Base-by-base conservation (phyloP, 2,113 vertebrate species). In the Mustela nigripes region DNA sequence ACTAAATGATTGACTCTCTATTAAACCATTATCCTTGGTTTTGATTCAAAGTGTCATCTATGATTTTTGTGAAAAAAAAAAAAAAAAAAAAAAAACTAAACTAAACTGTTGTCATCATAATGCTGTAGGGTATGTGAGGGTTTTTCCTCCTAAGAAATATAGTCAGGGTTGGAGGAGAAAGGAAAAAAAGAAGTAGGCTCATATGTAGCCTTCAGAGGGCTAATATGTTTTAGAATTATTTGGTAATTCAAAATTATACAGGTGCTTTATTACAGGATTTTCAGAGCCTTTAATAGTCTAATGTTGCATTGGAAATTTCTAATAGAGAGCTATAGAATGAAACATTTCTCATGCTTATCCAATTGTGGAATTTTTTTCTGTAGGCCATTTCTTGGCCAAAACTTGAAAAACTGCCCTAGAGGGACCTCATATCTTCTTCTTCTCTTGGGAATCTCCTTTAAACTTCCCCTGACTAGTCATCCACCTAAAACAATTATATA, bases 151-250 rank as follows among this genome's bases (percentile, higher is more conserved):
- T 92, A 39, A 71, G 63, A 93, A 73, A 86, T 31, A 89, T 9
- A 12, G 14, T 45, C 36, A 91, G 10, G 3, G 2, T 9, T 88
- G 24, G 24, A 88, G 12, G 2, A 73, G 2, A 4, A 74, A 12
- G 3, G 8, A 0, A 45, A 83, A 88, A 65, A 28, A 33, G 22
- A 53, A 26, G 14, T 53, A 86, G n/a, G 5, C 4, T 76, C 53
- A 56, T 56, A 56, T 56, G 53, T 56, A 56, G 53, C 53, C 53
- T 15, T 16, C 56, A 95, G 26, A 82, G 5, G n/a, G 8, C 7
- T 92, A 94, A 65, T 85, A 53, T n/a, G 39, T 89, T 92, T 88
- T 88, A 4, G 10, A 91, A 96, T 91, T 63, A 88, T 11, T 89
- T 92, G 48, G 1, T 91, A 84, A 63, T 16, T 56, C 16, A 85